Evolutionary conservation across 2,797 vertebrate species (phyloP), one percentile per base, ranked within the genome.

Genomic region (Peromyscus aztecus): DNA sequence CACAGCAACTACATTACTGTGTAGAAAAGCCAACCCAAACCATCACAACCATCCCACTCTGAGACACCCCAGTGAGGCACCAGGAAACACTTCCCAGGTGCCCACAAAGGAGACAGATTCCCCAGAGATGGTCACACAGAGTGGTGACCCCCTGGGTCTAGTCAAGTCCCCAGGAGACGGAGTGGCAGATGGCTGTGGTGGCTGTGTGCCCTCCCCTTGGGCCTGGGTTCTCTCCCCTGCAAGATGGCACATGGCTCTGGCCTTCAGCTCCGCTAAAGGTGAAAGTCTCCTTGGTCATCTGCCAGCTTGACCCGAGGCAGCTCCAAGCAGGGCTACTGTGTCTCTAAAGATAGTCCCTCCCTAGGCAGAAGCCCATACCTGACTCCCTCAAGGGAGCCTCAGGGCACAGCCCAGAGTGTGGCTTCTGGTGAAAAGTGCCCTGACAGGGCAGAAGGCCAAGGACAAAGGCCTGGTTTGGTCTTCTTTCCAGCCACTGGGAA

Each of bases 131-230:
- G 4, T 52, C 49, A 49, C 31, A 40, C 43, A 17, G 34, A 52
- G 59, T 59, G 63, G 61, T 46, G 55, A 88, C 88, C 81, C 77
- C 76, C 55, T 37, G 55, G 49, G 65, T 57, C 86, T 92, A 55
- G 31, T 6, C 87, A 63, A 34, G 71, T 46, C 40, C 49, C n/a
- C 24, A n/a, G 75, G 75, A 85, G 43, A 71, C 63, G 52, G 90
- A 94, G 91, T 90, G 90, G 89, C 96, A 98, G 94, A 97, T 94
- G 94, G 95, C 85, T 46, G 69, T 87, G 73, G 90, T 75, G 77
- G 59, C 78, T 80, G 57, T 59, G 2, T 83, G 94, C 81, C 94
- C 82, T 95, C 92, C 93, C 88, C 78, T 83, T 13, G 65, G 71
- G 75, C 78, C 81, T 84, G 4, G 40, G 67, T 24, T 78, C 76